A percentile compares a stretch with the other conserved stretches of the same genome.
Evolutionary conservation across 2,113 vertebrate genomes (phyloP).

Genomic region (Trogon melanurus): DNA sequence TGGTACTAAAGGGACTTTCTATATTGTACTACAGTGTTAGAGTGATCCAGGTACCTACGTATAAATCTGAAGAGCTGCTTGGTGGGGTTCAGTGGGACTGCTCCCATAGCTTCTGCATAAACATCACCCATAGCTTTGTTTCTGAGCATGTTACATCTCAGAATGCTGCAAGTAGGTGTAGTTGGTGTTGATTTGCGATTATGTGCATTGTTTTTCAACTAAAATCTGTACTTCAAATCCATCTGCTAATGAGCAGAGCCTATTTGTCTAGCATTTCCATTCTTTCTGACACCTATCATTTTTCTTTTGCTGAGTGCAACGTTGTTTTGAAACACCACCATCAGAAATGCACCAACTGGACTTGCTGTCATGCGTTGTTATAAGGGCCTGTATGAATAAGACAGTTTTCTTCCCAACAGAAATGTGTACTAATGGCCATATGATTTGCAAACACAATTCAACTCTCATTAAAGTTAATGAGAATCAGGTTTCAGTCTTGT

Average conservation of each 20-base stretch:
- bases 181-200: not conserved
- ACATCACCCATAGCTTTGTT: fast-evolving
- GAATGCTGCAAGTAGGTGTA: not conserved
- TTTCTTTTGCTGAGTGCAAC: not conserved
- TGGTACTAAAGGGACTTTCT: not conserved
- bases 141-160: not conserved
- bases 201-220: not conserved
- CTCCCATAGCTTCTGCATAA: not conserved
- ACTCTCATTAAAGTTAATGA: conserved; percentile 18
- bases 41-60: not conserved
- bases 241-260: not conserved
- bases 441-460: not conserved
- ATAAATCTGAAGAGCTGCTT: not conserved
- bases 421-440: not conserved
- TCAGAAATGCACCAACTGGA: not conserved
- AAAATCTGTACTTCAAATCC: not conserved
- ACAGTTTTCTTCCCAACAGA: not conserved
- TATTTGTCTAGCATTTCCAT: not conserved
- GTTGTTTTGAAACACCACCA: not conserved
- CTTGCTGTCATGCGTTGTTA: not conserved
- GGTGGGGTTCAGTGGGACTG: not conserved
- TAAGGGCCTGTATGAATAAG: not conserved
- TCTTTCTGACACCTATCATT: not conserved
- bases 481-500: not conserved
- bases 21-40: not conserved